Evolutionary conservation across 2,797 vertebrate genomes (phyloP).

Genomic region (Muraenolepis orangiensis): DNA sequence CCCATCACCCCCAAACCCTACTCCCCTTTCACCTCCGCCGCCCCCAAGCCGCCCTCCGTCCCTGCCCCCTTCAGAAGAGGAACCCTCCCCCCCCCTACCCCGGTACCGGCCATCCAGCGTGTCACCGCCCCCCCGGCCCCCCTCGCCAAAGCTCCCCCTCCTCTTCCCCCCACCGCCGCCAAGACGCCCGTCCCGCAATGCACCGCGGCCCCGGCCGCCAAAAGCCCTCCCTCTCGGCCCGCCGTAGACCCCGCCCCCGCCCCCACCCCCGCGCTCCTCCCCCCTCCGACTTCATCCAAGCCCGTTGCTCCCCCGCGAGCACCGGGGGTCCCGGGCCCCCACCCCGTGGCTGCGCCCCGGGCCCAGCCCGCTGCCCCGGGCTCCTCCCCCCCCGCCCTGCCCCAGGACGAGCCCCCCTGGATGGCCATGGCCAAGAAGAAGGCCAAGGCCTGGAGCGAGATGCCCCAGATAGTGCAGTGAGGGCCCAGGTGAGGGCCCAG

Average conservation of each 20-base stretch:
- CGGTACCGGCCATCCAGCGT: slow-evolving; percentile 28
- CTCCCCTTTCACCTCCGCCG: neutral
- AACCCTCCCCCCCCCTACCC: slow-evolving; percentile 51
- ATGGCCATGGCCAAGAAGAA: slow-evolving; percentile 93
- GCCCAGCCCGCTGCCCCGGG: neutral
- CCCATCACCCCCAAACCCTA: slow-evolving; percentile 50
- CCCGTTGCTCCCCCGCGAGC: slow-evolving; percentile 26
- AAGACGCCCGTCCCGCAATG: slow-evolving; percentile 20
- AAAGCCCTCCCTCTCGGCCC: neutral
- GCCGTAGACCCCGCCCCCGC: neutral
- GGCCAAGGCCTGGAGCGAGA: slow-evolving; percentile 92
- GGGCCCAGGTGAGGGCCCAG: slow-evolving; percentile 45
- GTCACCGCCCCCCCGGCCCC: neutral
- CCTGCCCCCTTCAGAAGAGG: slow-evolving; percentile 26
- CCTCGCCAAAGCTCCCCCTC: slow-evolving; percentile 32
- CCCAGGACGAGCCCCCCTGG: slow-evolving; percentile 84
- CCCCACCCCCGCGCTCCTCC: slow-evolving; percentile 27
- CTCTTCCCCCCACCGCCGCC: neutral
- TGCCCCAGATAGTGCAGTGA: slow-evolving; percentile 85
- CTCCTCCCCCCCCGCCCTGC: slow-evolving; percentile 51
- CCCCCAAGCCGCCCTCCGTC: neutral
- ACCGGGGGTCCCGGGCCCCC: slow-evolving; percentile 27
- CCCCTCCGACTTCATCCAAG: slow-evolving; percentile 23
- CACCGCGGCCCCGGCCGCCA: neutral
- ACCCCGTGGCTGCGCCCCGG: slow-evolving; percentile 8